Evolutionary conservation across 2,888 invertebrate genomes (phyloP).

Genomic region (Perizoma affinitatum): DNA sequence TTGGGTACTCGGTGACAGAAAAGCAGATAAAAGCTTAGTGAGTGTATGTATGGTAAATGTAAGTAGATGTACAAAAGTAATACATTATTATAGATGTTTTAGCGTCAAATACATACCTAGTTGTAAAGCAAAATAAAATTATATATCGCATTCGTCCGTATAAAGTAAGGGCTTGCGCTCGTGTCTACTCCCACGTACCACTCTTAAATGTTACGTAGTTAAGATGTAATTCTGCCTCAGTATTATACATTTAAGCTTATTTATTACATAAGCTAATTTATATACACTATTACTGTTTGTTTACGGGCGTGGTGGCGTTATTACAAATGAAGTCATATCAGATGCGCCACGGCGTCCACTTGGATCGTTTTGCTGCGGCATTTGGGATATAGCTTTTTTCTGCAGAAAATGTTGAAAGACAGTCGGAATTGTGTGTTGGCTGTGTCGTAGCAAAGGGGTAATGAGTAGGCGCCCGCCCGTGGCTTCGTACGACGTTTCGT

Average conservation of each 20-base stretch:
- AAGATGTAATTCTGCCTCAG: conserved; percentile 84
- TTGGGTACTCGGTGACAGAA: conserved; percentile 69
- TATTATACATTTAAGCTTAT: conserved; percentile 85
- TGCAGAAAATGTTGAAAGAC: neutral
- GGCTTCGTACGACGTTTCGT: conserved; percentile 77
- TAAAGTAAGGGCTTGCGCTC: conserved; percentile 83
- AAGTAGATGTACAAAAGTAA: conserved; percentile 85
- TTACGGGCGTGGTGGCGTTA: conserved; percentile 79
- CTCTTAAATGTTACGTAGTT: conserved; percentile 82
- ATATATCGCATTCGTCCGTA: conserved; percentile 85
- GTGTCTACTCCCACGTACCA: conserved; percentile 82
- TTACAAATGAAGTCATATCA: conserved; percentile 81
- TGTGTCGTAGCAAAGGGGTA: conserved; percentile 49
- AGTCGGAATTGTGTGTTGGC: neutral
- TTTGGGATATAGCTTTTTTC: conserved; percentile 9
- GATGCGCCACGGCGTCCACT: conserved; percentile 67
- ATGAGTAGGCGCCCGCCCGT: conserved; percentile 69
- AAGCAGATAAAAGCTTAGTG: conserved; percentile 79
- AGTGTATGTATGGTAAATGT: conserved; percentile 82
- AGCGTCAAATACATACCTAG: conserved; percentile 81
- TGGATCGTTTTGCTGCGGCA: conserved; percentile 53
- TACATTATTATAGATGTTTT: conserved; percentile 84
- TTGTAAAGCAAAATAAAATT: conserved; percentile 83
- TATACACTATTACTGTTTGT: conserved; percentile 81
- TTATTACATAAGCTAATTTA: conserved; percentile 83